A percentile compares a stretch with the other conserved stretches of the same genome.
Conservation (phyloP, 2,113 vertebrate species). For the Anolis carolinensis region DNA sequence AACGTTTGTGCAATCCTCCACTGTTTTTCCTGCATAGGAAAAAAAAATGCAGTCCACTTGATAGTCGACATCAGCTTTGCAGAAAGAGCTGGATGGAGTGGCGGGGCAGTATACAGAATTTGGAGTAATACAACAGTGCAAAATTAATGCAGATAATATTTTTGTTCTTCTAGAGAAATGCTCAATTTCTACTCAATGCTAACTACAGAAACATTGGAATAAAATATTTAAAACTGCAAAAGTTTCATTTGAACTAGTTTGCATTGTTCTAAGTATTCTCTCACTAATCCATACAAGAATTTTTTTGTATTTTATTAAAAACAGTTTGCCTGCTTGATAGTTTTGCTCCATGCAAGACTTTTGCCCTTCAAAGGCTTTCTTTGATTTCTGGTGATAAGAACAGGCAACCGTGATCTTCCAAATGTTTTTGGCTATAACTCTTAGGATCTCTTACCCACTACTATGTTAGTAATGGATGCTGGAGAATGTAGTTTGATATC, state of each 20-base stretch:
- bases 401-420: neutral
- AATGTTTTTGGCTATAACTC: neutral
- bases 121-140: neutral
- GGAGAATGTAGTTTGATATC: neutral
- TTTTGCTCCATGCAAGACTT: neutral
- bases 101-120: neutral
- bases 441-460: neutral
- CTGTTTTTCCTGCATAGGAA: conserved; percentile 10
- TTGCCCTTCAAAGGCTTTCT: neutral
- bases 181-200: neutral
- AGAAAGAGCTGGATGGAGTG: neutral
- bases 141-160: neutral
- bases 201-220: neutral
- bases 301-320: neutral
- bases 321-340: neutral
- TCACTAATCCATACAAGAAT: neutral
- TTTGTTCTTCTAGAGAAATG: accelerated
- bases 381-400: neutral
- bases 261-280: neutral
- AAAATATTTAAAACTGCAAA: neutral
- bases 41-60: conserved; percentile 18
- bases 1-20: conserved; percentile 59
- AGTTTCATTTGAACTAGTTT: neutral
- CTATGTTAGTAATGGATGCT: neutral
- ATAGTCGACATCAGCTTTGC: conserved; percentile 35